Base-by-base conservation (phyloP, 2,113 vertebrate genomes). In the Jacana jacana region DNA sequence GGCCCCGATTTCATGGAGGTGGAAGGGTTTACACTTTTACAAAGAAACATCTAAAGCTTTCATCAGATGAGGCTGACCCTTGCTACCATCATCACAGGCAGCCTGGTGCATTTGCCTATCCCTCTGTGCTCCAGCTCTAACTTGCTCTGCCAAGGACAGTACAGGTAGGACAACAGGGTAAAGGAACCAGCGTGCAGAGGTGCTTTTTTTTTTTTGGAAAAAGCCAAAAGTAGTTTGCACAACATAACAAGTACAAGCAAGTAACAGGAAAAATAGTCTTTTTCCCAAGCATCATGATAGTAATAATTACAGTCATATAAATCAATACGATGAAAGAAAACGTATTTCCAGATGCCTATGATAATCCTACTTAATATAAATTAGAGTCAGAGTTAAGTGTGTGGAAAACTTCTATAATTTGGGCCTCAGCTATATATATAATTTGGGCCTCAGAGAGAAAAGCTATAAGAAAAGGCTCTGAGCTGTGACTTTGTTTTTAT, bases 271-370 rank as follows among this genome's bases (percentile, higher is more conserved):
- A 89, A 81, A 73, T 70, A 81, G 85, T 66, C 49, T 94, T 97
- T 97, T 95, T 63, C 91, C 71, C 87, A 83, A 94, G 91, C 66
- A 91, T 69, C 57, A 39, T 14, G 76, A 89, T 70, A 92, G 69
- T 97, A 46, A 70, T 96, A 96, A 97, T 97, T 97, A 96, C 63
- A 95, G 91, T 92, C 81, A 89, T 78, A 96, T 95, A 97, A 96
- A 97, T 95, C 96, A 97, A 87, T 70, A 86, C 79, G 96, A 95
- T 97, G 96, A 97, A 97, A 97, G 97, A 97, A 97, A 97, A 81
- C 72, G 3, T 91, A 81, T 93, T 95, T 97, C 96, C 97, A 96
- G 95, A 97, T 94, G 89, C 80, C 89, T 93, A 54, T 28, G 46
- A 82, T 95, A 91, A 94, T 93, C 48, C 66, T 91, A 61, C 65